Base-by-base conservation (phyloP, 2,888 invertebrate genomes). In the Amphipyra berbera region DNA sequence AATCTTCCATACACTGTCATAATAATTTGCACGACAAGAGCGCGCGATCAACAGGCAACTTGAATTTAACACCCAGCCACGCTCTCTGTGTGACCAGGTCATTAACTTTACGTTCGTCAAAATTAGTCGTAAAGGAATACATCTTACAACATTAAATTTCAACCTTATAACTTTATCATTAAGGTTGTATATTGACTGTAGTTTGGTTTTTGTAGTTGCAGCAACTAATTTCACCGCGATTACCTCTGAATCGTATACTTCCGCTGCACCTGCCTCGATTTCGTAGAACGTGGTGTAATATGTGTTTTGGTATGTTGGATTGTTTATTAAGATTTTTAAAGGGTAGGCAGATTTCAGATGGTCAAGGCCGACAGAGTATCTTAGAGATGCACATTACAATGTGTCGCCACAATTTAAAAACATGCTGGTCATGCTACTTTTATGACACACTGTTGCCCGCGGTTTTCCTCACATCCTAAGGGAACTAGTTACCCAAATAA, bases 221-320 rank as follows among this genome's bases (percentile, higher is more conserved):
- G 42, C 35, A 49, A 46, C 45, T 45, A 75, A 78, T 78, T 76
- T 78, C 61, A 54, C 65, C 7, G 48, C 15, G 62, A 68, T 78
- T 71, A 62, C 68, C 15, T 41, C 54, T 48, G 45, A 13, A 49
- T 71, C 10, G 33, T 59, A 52, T 44, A 61, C 56, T 72, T 78
- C 79, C 68, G 68, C n/a, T 58, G 61, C 75, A 78, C 60, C 64
- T 74, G 73, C 12, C 30, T 77, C n/a, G n/a, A 46, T 13, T 65
- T 74, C 58, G 37, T 30, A 4, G 59, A 70, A 62, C 27, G 9
- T 14, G 50, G 30, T n/a, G n/a, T 68, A 49, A 55, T 50, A 61
- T 46, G 27, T n/a, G 10, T 35, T 47, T 53, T 35, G 35, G 35
- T 30, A 53, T 59, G 60, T 35, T 14, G 21, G 12, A 27, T 41